Evolutionary conservation across 2,797 vertebrate genomes (phyloP), one percentile per base, ranked within the genome.

Genomic region (Hemitrygon akajei): DNA sequence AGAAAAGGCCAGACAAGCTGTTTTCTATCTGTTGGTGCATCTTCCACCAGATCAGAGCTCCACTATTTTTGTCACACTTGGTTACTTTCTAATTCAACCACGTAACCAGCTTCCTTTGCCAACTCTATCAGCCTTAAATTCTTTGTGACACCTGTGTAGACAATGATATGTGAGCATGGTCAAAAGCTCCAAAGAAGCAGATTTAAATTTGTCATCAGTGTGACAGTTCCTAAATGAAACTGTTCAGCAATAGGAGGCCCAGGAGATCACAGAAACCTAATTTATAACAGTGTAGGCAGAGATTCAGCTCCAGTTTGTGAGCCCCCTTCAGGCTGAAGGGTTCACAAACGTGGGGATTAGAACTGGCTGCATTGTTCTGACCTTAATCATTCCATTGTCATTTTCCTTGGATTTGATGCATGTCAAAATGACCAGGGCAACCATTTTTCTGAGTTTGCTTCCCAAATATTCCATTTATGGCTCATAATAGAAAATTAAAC

Each of bases 141-240:
- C 82, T 40, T 89, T 93, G 94, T 94, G 93, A 93, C 94, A 93
- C 91, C 40, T 87, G 82, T 77, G 40, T 63, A 79, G 94, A 94
- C 91, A 94, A 93, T 94, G 71, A 93, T 82, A 93, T 93, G 79
- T 56, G 71, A 93, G 91, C 71, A 30, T 93, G 73, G 91, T n/a
- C 91, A 93, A 93, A 93, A 14, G 71, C 91, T 93, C 91, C 66
- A 93, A 93, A 76, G 47, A 10, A 93, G 47, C 71, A 76, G 71
- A 75, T 93, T 93, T 93, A 93, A 76, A 93, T 76, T 93, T 93
- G 73, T 93, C 91, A 93, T 76, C 91, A 76, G 18, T 30, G 91
- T 93, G 91, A 75, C 91, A 93, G 91, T 76, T 93, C 40, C 91
- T 93, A 93, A 93, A 93, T 93, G 91, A 93, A 93, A 75, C 73